Evolutionary conservation across 2,113 vertebrate genomes (phyloP).

Genomic region (Rhadina sibilatrix): DNA sequence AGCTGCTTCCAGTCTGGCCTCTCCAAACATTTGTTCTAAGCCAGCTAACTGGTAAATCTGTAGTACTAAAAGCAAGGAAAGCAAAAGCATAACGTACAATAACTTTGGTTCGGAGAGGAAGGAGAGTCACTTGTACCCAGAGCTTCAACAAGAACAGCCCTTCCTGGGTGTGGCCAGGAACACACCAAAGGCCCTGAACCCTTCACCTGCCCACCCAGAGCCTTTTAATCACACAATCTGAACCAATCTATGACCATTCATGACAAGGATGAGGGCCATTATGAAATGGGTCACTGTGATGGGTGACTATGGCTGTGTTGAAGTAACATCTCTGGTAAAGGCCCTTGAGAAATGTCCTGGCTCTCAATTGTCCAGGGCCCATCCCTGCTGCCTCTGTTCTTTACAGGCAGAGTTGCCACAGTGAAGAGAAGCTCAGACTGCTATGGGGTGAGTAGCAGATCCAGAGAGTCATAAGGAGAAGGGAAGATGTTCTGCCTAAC

Average conservation of each 20-base stretch:
- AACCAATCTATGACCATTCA: not conserved
- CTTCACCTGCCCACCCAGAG: not conserved
- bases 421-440: not conserved
- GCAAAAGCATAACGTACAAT: too few species aligned
- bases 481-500: not conserved
- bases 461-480: not conserved
- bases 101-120: not conserved
- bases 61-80: too few species aligned
- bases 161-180: not conserved
- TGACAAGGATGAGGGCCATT: not conserved
- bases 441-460: not conserved
- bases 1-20: not conserved
- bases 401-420: not conserved
- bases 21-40: too few species aligned
- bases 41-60: too few species aligned
- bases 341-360: not conserved
- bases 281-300: not conserved
- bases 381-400: not conserved
- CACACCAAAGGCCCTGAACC: fast-evolving
- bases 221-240: not conserved
- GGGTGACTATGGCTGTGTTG: not conserved
- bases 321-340: not conserved
- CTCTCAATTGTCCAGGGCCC: not conserved
- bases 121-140: not conserved
- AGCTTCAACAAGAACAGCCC: not conserved